phyloP scores from a whole-genome alignment of 1,140 invertebrate species.

The Heliconius eleuchia region DNA sequence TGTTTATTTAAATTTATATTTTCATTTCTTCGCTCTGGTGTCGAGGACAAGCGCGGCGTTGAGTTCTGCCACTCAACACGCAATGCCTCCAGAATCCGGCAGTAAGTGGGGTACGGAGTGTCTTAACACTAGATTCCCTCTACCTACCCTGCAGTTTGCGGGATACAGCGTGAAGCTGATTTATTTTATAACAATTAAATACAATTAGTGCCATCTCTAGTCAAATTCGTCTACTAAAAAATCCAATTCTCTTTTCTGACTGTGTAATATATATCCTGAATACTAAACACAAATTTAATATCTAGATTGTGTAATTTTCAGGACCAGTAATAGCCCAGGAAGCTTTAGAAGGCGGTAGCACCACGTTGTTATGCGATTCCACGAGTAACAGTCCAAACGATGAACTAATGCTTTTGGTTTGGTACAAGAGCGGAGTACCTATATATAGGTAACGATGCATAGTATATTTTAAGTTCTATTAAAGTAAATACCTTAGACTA shows the following conservation, averaged over 20 bases:
- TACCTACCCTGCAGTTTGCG: too few species aligned
- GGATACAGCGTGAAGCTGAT: too few species aligned
- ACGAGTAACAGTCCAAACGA: slow-evolving; percentile 82
- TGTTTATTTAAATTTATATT: too few species aligned
- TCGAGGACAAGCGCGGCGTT: too few species aligned
- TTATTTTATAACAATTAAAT: background rate
- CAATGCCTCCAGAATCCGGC: too few species aligned
- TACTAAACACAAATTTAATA: background rate
- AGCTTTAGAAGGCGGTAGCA: slow-evolving; percentile 84
- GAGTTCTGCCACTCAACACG: too few species aligned
- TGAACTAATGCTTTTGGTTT: slow-evolving; percentile 86
- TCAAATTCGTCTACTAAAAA: background rate
- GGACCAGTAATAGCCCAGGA: slow-evolving; percentile 82
- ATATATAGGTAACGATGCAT: slow-evolving; percentile 78
- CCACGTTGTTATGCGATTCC: slow-evolving; percentile 84
- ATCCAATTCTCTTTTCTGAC: background rate
- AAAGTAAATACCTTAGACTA: too few species aligned
- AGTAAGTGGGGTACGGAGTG: too few species aligned
- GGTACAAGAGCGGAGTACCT: slow-evolving; percentile 86
- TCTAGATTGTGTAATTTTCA: slow-evolving; percentile 46
- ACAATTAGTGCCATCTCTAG: background rate
- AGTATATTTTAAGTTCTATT: too few species aligned
- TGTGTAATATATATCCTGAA: background rate
- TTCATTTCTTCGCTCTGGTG: too few species aligned
- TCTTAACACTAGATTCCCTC: too few species aligned